phyloP scores from a whole-genome alignment of 2,113 vertebrate genomes.

The Bubo scandiacus region DNA sequence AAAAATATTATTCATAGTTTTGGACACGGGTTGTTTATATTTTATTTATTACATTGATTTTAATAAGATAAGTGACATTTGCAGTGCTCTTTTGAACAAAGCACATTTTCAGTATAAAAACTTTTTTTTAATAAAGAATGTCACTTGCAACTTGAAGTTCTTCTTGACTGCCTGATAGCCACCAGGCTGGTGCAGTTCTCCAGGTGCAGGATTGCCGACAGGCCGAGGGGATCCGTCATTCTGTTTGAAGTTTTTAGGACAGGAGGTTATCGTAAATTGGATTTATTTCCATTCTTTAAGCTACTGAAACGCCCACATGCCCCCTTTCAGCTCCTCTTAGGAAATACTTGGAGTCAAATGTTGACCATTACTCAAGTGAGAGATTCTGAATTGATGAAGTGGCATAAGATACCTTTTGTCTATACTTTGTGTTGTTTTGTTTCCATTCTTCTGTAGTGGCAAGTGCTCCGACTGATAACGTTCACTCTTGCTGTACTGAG shows the following conservation, averaged over 20 bases:
- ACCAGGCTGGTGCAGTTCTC: neutral
- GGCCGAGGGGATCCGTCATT: neutral
- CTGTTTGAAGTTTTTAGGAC: neutral
- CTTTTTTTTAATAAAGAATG: constrained; percentile 58
- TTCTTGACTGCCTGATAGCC: constrained; percentile 29
- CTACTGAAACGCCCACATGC: neutral
- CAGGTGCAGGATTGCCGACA: neutral
- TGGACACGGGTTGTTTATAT: constrained; percentile 50
- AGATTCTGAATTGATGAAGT: neutral
- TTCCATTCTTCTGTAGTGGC: constrained; percentile 52
- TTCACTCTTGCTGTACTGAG: constrained; percentile 28
- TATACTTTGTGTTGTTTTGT: constrained; percentile 41
- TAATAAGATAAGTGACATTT: constrained; percentile 35
- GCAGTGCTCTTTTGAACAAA: constrained; percentile 46
- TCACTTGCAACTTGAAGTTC: constrained; percentile 25
- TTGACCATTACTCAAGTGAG: constrained; percentile 15
- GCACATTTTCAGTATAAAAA: constrained; percentile 46
- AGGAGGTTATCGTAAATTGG: neutral
- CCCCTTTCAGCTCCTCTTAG: neutral
- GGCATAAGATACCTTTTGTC: constrained; percentile 29
- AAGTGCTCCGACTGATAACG: neutral
- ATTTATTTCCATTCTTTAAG: constrained; percentile 22
- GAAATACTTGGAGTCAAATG: constrained; percentile 1
- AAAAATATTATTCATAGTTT: constrained; percentile 54
- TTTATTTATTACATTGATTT: constrained; percentile 55